These are phyloP conservation scores for Malacoraja senta DNA, from an alignment of 2,797 vertebrate genomes.

Conservation along the genomic window DNA sequence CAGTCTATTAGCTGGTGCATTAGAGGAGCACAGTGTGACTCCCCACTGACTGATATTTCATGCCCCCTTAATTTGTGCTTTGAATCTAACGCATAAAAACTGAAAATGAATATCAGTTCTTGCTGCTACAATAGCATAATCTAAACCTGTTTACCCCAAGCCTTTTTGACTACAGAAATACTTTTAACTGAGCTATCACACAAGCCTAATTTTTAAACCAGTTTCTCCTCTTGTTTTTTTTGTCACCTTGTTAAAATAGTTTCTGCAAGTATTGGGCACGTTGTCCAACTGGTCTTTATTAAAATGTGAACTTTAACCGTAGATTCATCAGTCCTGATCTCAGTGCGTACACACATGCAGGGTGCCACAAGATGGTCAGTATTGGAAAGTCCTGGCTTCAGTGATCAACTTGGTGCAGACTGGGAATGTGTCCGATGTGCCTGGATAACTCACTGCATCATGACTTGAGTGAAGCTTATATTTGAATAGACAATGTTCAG, in stretches of 20 bases:
- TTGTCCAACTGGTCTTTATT: background rate
- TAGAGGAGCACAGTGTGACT: background rate
- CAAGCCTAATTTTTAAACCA: background rate
- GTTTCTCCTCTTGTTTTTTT: background rate
- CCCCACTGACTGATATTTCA: background rate
- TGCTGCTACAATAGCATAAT: background rate
- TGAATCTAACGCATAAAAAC: background rate
- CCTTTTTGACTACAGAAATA: background rate
- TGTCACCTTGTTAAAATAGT: background rate
- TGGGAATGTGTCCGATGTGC: background rate
- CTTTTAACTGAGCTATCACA: background rate
- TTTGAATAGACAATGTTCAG: too few relatives aligned
- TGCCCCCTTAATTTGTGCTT: background rate
- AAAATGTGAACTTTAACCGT: background rate
- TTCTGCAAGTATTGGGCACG: background rate
- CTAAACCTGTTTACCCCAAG: background rate
- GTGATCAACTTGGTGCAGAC: background rate
- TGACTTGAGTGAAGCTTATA: background rate
- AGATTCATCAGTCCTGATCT: background rate
- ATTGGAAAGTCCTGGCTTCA: background rate
- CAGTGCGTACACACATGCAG: background rate
- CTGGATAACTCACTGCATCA: background rate
- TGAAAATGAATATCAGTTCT: background rate
- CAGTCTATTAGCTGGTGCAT: background rate
- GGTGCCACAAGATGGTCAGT: background rate